Conservation (phyloP, 2,797 vertebrate genomes). For the Melopsittacus undulatus region DNA sequence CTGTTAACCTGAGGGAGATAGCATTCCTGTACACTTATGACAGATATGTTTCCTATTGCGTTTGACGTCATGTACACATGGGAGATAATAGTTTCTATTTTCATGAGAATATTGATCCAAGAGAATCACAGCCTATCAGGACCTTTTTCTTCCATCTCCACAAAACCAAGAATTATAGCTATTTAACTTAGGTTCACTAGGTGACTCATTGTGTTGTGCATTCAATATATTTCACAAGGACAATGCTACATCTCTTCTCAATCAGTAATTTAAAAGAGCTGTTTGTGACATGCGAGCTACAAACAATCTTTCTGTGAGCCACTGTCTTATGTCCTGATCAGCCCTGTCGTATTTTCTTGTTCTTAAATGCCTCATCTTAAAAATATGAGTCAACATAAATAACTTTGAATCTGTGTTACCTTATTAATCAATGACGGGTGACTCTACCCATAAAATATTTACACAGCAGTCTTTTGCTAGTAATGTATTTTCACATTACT, state of each 20-base stretch:
- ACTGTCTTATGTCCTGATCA: not conserved
- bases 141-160: not conserved
- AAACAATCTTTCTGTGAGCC: not conserved
- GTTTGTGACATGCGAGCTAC: not conserved
- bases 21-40: not conserved
- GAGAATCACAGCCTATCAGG: not conserved
- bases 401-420: slow-evolving; percentile 37
- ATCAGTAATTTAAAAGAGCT: not conserved
- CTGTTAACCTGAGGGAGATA: not conserved
- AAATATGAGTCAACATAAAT: slow-evolving; percentile 47
- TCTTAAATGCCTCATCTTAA: slow-evolving; percentile 40
- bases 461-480: slow-evolving; percentile 24
- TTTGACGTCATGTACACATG: not conserved
- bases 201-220: not conserved
- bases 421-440: slow-evolving; percentile 11
- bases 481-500: slow-evolving; percentile 60
- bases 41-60: not conserved
- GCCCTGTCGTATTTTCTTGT: slow-evolving; percentile 9
- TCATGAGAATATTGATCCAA: not conserved
- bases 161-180: not conserved
- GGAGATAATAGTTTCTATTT: not conserved
- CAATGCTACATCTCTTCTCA: not conserved
- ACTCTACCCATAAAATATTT: slow-evolving; percentile 55
- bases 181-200: not conserved
- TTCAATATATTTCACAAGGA: not conserved